Evolutionary conservation across 2,797 vertebrate genomes (phyloP).

Genomic region (Parauchenoglanis punctatus): DNA sequence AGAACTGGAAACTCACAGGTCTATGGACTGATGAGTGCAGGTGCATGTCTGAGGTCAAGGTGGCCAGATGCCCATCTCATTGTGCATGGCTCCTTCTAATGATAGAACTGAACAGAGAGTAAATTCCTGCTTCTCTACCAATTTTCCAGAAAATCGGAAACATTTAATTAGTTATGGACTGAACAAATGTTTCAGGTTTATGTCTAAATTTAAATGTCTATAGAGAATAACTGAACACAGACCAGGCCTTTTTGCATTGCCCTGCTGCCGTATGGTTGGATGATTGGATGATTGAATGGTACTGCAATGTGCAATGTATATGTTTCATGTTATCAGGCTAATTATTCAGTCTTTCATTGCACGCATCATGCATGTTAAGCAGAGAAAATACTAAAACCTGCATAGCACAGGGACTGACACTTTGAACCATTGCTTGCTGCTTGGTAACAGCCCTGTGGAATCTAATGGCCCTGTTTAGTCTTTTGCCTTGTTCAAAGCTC

Average conservation of each 20-base stretch:
- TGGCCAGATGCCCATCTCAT: neutral
- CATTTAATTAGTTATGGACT: neutral
- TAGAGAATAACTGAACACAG: neutral
- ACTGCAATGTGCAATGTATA: neutral
- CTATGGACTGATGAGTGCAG: slow-evolving; percentile 29
- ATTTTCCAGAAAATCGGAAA: neutral
- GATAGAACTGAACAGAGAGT: neutral
- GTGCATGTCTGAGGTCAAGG: slow-evolving; percentile 40
- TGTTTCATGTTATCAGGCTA: neutral
- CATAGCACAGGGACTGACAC: neutral
- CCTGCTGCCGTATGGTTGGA: neutral
- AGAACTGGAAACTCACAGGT: neutral
- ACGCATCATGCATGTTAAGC: neutral
- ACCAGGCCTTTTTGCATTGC: neutral
- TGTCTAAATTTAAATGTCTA: neutral
- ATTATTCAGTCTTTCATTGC: neutral
- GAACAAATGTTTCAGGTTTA: neutral
- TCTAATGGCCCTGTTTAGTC: slow-evolving; percentile 22
- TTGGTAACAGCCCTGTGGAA: neutral
- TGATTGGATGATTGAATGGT: neutral
- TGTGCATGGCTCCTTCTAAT: slow-evolving; percentile 2
- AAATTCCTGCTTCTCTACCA: neutral
- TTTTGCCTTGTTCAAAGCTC: slow-evolving; percentile 31
- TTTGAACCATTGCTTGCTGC: neutral
- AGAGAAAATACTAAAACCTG: neutral